Base-by-base conservation (phyloP, 2,113 vertebrate species). In the Cisticola juncidis region DNA sequence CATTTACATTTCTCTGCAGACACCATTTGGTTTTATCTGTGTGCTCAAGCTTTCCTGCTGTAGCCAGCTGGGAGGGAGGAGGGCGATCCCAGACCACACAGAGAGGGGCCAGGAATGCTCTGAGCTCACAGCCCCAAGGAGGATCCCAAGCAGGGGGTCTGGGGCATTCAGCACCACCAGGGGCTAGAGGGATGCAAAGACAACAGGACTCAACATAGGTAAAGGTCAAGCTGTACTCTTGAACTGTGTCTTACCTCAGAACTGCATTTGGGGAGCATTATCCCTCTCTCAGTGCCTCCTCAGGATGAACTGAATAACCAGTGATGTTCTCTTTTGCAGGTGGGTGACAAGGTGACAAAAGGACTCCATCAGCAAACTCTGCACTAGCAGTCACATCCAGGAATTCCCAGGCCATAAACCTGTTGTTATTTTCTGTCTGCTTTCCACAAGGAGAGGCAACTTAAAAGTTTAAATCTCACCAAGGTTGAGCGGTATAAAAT, bases 71-170 rank as follows among this genome's bases (percentile, higher is more conserved):
- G 71, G 50, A 74, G n/a, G 53, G 45, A 86, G 79, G 42, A 58
- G 35, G 5, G 35, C 42, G 82, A 66, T 74, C 44, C 58, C 35
- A 92, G 82, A 53, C 44, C 81, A 38, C 48, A 16, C 22, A 21
- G 33, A 2, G 22, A 66, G 47, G 50, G 51, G 31, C 38, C 56
- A 14, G 20, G 14, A 50, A 19, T 74, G 26, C 53, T 81, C n/a
- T 44, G n/a, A 78, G 44, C 36, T 64, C 58, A 44, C 29, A 65
- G 19, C 40, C 24, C 11, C 9, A 42, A 45, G 45, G 13, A 50
- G 44, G 28, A 50, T 36, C 1, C 0, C 38, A 45, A 1, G 17
- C n/a, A 14, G 48, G 0, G 12, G 18, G 12, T 12, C n/a, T n/a
- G 12, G 31, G 50, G 9, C 29, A 6, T 28, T 87, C 40, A 45